A percentile compares a stretch with the other conserved stretches of the same genome.
phyloP scores from a whole-genome alignment of 2,113 vertebrate genomes.

The Etheostoma cragini region DNA sequence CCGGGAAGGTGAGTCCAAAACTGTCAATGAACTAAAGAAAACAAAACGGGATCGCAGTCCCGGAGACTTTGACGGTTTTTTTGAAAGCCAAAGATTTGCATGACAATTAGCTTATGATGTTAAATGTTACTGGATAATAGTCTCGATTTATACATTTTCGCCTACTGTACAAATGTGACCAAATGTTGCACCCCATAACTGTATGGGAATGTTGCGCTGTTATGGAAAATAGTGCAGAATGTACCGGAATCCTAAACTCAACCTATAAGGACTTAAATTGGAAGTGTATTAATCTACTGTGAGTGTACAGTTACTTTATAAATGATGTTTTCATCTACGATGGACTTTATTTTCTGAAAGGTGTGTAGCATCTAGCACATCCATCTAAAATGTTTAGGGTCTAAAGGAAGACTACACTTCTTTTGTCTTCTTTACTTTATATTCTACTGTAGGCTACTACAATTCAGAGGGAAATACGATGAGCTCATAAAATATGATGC shows the following conservation, averaged over 20 bases:
- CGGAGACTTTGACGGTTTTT: background rate
- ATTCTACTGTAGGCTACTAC: background rate
- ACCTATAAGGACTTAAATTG: background rate
- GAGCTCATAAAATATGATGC: background rate
- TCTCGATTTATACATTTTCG: background rate
- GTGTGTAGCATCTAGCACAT: background rate
- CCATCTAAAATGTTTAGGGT: background rate
- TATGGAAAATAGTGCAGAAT: background rate
- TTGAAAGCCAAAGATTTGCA: background rate
- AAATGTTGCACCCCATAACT: no score
- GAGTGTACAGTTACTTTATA: background rate
- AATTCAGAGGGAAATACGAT: background rate
- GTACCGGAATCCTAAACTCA: background rate
- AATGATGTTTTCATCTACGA: background rate
- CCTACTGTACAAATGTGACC: no score
- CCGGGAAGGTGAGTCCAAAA: slow-evolving; percentile 57
- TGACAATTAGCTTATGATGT: background rate
- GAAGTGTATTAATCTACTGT: background rate
- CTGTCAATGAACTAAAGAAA: background rate
- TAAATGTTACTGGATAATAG: background rate
- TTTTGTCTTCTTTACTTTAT: background rate
- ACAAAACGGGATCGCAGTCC: background rate
- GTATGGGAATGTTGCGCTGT: background rate
- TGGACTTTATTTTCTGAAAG: background rate
- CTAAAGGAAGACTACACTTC: background rate